phyloP scores from a whole-genome alignment of 2,888 invertebrate species.

The Selenia dentaria region DNA sequence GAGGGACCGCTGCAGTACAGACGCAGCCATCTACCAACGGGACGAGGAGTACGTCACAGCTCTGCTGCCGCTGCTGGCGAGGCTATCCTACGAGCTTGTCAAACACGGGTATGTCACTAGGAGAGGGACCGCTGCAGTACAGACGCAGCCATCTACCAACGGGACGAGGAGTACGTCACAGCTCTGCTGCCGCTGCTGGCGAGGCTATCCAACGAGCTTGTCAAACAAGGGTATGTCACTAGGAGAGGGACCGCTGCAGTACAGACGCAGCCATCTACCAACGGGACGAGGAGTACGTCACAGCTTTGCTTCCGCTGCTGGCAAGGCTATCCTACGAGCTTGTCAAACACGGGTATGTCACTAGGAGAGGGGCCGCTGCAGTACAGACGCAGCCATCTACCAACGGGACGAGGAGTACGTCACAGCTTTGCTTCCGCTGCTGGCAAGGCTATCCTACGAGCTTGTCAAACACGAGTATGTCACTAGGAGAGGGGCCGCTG shows the following conservation, averaged over 20 bases:
- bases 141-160: conserved; percentile 64
- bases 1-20: too few relatives aligned
- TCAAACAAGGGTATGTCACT: conserved; percentile 57
- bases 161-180: conserved; percentile 52
- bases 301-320: conserved; percentile 63
- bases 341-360: conserved; percentile 56
- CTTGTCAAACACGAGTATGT: conserved; percentile 61
- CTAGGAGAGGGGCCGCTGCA: too few relatives aligned
- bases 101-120: conserved; percentile 58
- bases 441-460: conserved; percentile 65
- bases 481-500: too few relatives aligned
- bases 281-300: conserved; percentile 52
- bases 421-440: conserved; percentile 59
- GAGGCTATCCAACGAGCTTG: conserved; percentile 60
- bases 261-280: conserved; percentile 66
- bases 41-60: conserved; percentile 57
- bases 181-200: conserved; percentile 67
- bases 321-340: conserved; percentile 66
- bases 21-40: conserved; percentile 61
- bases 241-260: too few relatives aligned
- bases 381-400: conserved; percentile 65
- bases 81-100: conserved; percentile 61
- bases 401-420: conserved; percentile 55
- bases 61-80: conserved; percentile 62
- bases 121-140: too few relatives aligned